Evolutionary conservation across 1,140 invertebrate genomes (phyloP).

Genomic region (Drosophila pseudoobscura): DNA sequence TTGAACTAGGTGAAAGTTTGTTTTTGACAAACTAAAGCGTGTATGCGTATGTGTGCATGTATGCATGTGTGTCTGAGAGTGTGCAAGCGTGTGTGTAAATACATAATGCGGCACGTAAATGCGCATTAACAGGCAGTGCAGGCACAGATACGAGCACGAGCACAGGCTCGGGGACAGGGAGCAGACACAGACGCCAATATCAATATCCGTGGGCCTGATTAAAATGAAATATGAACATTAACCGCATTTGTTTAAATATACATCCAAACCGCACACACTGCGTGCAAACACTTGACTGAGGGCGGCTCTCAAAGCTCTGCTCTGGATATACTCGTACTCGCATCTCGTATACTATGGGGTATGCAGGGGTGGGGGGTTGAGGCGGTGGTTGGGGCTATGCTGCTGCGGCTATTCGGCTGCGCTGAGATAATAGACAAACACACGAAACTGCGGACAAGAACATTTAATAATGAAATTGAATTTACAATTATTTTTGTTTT

Average conservation of each 20-base stretch:
- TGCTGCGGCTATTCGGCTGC: constrained; percentile 24
- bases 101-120: constrained; percentile 65
- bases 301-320: too few relatives aligned
- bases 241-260: constrained; percentile 81
- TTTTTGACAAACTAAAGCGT: constrained; percentile 72
- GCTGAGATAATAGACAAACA: constrained; percentile 67
- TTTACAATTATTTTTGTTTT: constrained; percentile 80
- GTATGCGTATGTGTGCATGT: constrained; percentile 19
- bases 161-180: too few relatives aligned
- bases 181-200: constrained; percentile 24
- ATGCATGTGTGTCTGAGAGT: neutral
- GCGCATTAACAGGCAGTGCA: constrained; percentile 57
- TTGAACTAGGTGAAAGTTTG: constrained; percentile 59
- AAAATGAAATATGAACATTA: constrained; percentile 81
- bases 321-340: too few relatives aligned
- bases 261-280: constrained; percentile 64
- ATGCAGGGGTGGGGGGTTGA: constrained; percentile 4
- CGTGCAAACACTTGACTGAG: constrained; percentile 50
- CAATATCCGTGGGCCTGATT: constrained; percentile 69
- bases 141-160: constrained; percentile 2
- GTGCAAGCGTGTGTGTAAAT: constrained; percentile 30
- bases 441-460: constrained; percentile 58
- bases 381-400: too few relatives aligned
- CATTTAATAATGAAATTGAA: constrained; percentile 80
- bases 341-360: constrained; percentile 1